phyloP scores from a whole-genome alignment of 1,140 invertebrate species.

The Heliconius himera region DNA sequence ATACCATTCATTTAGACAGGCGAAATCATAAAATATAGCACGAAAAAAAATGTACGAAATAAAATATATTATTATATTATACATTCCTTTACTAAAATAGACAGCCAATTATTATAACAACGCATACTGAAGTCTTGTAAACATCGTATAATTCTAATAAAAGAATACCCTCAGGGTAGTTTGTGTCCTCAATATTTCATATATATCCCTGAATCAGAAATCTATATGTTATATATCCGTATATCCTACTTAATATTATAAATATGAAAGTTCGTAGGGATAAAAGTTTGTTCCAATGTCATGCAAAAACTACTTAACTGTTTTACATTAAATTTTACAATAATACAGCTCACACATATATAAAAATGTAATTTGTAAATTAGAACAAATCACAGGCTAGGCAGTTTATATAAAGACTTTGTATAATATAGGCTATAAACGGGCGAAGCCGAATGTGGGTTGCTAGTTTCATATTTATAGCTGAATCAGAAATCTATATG shows the following conservation, averaged over 20 bases:
- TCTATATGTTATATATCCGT: background rate
- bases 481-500: background rate
- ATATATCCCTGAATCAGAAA: background rate
- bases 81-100: background rate
- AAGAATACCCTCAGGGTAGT: background rate
- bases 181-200: background rate
- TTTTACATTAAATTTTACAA: too few species aligned
- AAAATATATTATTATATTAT: slow-evolving; percentile 1
- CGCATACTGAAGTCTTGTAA: background rate
- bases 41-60: background rate
- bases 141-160: background rate
- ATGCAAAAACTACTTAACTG: too few species aligned
- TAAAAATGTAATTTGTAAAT: too few species aligned
- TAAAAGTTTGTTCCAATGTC: too few species aligned
- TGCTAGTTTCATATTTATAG: too few species aligned
- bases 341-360: too few species aligned
- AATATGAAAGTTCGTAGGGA: background rate
- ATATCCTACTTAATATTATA: background rate
- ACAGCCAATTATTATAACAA: background rate
- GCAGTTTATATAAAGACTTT: too few species aligned
- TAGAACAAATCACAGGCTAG: too few species aligned
- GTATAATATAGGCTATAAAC: too few species aligned
- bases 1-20: too few species aligned
- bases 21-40: background rate
- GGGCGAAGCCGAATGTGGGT: too few species aligned